phyloP scores from a whole-genome alignment of 2,888 invertebrate genomes.

The Leptura quadrifasciata region DNA sequence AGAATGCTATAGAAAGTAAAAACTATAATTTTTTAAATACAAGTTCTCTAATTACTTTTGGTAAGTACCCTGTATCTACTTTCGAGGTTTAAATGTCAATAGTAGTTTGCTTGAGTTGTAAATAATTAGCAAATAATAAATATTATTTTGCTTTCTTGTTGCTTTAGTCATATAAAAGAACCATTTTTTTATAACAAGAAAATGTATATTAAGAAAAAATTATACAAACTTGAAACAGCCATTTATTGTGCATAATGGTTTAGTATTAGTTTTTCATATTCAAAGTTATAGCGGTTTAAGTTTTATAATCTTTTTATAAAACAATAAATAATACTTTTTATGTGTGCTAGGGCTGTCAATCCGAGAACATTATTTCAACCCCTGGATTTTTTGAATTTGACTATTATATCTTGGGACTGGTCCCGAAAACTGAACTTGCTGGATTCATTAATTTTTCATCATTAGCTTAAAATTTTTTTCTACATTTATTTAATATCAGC shows the following conservation, averaged over 20 bases:
- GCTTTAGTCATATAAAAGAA: background rate
- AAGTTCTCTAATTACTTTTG: background rate
- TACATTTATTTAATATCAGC: too few species aligned
- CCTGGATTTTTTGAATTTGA: too few species aligned
- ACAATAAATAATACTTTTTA: too few species aligned
- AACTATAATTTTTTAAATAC: background rate
- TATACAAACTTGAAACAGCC: background rate
- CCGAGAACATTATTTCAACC: too few species aligned
- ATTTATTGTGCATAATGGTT: background rate
- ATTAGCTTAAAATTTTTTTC: too few species aligned
- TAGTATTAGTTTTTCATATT: background rate
- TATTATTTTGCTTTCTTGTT: constrained; percentile 33
- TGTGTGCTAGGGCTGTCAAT: too few species aligned
- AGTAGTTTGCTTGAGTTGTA: constrained; percentile 38
- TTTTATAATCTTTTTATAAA: background rate
- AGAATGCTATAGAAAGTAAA: background rate
- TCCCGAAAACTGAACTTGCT: too few species aligned
- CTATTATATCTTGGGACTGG: too few species aligned
- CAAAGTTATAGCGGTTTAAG: background rate
- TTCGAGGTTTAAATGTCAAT: background rate
- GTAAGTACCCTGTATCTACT: constrained; percentile 2
- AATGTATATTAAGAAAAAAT: background rate
- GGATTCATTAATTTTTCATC: too few species aligned
- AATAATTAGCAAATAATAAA: constrained; percentile 51
- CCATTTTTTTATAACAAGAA: background rate